Base-by-base conservation (phyloP, 2,888 invertebrate species). In the Acleris emargana region DNA sequence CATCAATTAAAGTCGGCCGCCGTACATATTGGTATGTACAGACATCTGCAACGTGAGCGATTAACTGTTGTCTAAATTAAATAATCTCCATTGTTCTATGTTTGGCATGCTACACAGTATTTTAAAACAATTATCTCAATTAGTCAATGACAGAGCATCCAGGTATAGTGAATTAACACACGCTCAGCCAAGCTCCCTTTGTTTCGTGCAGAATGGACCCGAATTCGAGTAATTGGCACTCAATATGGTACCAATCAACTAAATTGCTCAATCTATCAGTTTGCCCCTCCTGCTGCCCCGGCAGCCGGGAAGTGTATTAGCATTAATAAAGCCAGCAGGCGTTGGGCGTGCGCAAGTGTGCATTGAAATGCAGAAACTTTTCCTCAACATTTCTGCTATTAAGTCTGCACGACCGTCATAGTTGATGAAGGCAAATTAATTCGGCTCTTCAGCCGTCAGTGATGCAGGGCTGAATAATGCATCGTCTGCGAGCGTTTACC, bases 381-480 rank as follows among this genome's bases (percentile, higher is more conserved):
- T 62, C 67, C 61, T 67, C 28, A 58, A 25, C 43, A 13, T 59
- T 51, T 22, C 38, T 42, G 50, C 47, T 45, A 63, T 61, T 58
- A 60, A 67, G 67, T 75, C 76, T 67, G 76, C 78, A 73, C 70
- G 67, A 63, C 70, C 69, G 68, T 71, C 73, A 69, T 53, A 59
- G 58, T 67, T 62, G 70, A 72, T 72, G 58, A 66, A 72, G 67
- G 68, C 74, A 73, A 76, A 73, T 68, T 68, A 67, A 77, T 62
- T 71, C 76, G 72, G 68, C 69, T 71, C 70, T 60, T 69, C 72
- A 72, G 73, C 77, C 81, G 82, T 85, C 82, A 87, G 83, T 85
- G 84, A 82, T 86, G 84, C 84, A 83, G 76, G 72, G 63, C 72
- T 88, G 84, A 83, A 91, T 89, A 81, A 89, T 84, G 77, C 80